Evolutionary conservation across 1,140 invertebrate genomes (phyloP), one percentile per base, ranked within the genome.

Genomic region (Chrysoperla carnea): DNA sequence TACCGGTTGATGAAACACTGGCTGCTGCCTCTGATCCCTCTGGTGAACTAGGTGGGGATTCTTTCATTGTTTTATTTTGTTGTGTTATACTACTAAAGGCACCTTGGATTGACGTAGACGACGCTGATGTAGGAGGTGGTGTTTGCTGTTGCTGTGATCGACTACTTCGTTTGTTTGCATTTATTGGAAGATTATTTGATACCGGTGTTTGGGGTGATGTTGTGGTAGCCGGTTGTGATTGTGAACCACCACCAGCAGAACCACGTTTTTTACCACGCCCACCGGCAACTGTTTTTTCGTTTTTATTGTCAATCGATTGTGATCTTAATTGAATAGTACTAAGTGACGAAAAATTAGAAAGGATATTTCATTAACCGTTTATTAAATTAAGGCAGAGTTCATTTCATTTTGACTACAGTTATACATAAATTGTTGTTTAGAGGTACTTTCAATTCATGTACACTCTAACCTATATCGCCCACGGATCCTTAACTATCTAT

Each of bases 1-100:
- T 58, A 15, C 49, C 41, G n/a, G 44, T 48, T 12, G 41, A 48
- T n/a, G 48, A 43, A 15, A 29, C 15, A 1, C 51, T 29, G 8
- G 44, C 15, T 11, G 50, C 42, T 8, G 52, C 63, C 45, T 76
- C 74, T 0, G 74, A 77, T 38, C 71, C 71, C 17, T 23, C 17
- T 0, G 76, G 76, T 42, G 74, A 77, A 50, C 75, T 75, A 2
- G 76, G 76, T 4, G 76, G 76, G 1, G 76, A 78, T 42, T 72
- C 69, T 47, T 71, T 72, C 1, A 71, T 27, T 4, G 12, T 8
- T 12, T 29, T 15, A 12, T 15, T 6, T 12, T 15, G 37, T 38
- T 36, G 48, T 44, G 7, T 45, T 17, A 49, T 45, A 39, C 43
- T 47, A n/a, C 45, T 23, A 23, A 49, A 49, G 2, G 45, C 48